A percentile compares a stretch with the other conserved stretches of the same genome.
Evolutionary conservation across 2,113 vertebrate genomes (phyloP).

Genomic region (Cottus gobio): DNA sequence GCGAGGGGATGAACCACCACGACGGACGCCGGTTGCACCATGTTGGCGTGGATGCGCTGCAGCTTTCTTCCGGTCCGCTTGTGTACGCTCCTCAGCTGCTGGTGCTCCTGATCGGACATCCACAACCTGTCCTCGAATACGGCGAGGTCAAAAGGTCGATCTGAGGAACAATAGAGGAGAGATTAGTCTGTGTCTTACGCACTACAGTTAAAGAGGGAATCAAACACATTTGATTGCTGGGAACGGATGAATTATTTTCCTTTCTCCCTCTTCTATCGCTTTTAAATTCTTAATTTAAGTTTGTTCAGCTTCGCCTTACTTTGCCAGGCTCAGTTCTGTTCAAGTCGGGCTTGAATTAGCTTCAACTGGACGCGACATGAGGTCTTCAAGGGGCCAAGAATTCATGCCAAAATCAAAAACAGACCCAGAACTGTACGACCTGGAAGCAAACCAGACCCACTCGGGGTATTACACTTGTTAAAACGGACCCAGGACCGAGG

Average conservation of each 20-base stretch:
- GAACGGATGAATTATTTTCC: not conserved
- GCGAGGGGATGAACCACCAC: conserved; percentile 91
- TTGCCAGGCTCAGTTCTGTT: not conserved
- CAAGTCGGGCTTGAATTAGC: not conserved
- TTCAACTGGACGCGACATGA: not conserved
- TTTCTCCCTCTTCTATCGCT: not conserved
- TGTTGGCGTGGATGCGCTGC: conserved; percentile 84
- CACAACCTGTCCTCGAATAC: conserved; percentile 93
- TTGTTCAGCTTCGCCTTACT: not conserved
- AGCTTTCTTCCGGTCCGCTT: conserved; percentile 87
- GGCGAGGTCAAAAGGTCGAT: conserved; percentile 86
- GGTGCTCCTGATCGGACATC: conserved; percentile 88
- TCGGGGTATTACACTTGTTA: too few relatives aligned
- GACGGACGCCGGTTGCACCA: conserved; percentile 89
- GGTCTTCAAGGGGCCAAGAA: too few relatives aligned
- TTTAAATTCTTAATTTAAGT: not conserved
- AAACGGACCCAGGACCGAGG: too few relatives aligned
- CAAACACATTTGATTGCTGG: not conserved
- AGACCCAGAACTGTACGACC: too few relatives aligned
- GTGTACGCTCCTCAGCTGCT: conserved; percentile 86
- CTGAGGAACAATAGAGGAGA: conserved; percentile 75
- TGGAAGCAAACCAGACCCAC: too few relatives aligned
- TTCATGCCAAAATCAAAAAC: too few relatives aligned
- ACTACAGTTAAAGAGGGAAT: too few relatives aligned
- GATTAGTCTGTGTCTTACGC: too few relatives aligned